These are phyloP conservation scores for Drepana falcataria DNA, from an alignment of 2,888 invertebrate species.

Conservation along the genomic window DNA sequence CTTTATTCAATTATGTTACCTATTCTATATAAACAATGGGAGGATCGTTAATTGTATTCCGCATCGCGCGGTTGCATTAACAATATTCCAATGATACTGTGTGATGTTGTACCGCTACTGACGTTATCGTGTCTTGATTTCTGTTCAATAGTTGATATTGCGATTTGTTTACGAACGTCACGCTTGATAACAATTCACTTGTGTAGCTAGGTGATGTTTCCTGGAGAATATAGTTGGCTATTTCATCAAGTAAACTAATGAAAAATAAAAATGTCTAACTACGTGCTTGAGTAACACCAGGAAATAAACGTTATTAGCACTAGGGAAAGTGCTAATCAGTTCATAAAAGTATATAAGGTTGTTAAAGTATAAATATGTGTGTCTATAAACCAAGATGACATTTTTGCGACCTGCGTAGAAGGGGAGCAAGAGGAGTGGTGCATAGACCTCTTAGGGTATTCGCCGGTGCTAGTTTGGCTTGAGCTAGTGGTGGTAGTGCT, in stretches of 20 bases:
- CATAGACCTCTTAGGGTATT: conserved; percentile 66
- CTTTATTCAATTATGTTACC: background rate
- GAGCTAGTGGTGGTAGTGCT: conserved; percentile 72
- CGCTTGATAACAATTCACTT: background rate
- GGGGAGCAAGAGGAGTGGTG: conserved; percentile 12
- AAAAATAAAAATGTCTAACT: too few relatives aligned
- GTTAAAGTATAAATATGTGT: background rate
- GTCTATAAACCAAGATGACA: background rate
- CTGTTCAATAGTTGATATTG: background rate
- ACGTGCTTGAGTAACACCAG: too few relatives aligned
- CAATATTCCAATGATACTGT: background rate
- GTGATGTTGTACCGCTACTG: background rate
- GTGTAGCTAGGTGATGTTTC: background rate
- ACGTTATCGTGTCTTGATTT: background rate
- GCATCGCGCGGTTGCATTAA: background rate
- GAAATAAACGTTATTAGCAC: too few relatives aligned
- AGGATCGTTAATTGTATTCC: background rate
- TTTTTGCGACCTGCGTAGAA: background rate
- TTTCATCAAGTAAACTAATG: too few relatives aligned
- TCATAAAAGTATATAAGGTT: background rate
- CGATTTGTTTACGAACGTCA: background rate
- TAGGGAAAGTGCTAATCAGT: background rate
- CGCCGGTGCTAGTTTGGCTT: conserved; percentile 67
- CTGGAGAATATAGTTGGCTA: too few relatives aligned
- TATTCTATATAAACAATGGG: background rate